phyloP scores from a whole-genome alignment of 2,113 vertebrate species.

The Litocranius walleri region DNA sequence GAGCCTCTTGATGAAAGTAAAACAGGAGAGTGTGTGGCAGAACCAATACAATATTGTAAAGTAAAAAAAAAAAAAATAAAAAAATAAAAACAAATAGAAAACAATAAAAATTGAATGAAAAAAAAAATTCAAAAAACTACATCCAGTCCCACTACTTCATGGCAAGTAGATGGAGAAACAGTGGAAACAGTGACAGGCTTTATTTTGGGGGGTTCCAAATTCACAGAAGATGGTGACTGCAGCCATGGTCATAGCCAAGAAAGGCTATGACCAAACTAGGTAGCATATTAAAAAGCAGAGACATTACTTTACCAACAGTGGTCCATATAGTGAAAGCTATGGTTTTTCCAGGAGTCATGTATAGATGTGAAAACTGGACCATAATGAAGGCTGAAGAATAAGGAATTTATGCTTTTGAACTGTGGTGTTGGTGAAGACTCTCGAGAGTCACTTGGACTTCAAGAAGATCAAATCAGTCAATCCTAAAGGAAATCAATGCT shows the following conservation, averaged over 20 bases:
- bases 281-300: background rate
- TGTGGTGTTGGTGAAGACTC: background rate
- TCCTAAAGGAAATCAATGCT: background rate
- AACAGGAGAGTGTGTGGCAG: background rate
- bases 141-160: background rate
- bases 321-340: background rate
- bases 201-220: background rate
- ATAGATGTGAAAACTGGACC: background rate
- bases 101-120: too few relatives aligned
- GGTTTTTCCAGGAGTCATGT: background rate
- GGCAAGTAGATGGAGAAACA: background rate
- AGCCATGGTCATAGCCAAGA: background rate
- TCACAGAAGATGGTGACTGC: background rate
- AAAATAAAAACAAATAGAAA: too few relatives aligned
- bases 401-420: background rate
- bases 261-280: background rate
- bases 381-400: background rate
- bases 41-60: too few relatives aligned
- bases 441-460: background rate
- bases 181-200: background rate
- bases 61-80: too few relatives aligned
- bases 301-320: background rate
- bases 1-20: background rate
- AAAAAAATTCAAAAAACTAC: background rate
- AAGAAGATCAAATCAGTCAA: background rate